Evolutionary conservation across 2,113 vertebrate species (phyloP), one percentile per base, ranked within the genome.

Genomic region (Ictidomys tridecemlineatus): DNA sequence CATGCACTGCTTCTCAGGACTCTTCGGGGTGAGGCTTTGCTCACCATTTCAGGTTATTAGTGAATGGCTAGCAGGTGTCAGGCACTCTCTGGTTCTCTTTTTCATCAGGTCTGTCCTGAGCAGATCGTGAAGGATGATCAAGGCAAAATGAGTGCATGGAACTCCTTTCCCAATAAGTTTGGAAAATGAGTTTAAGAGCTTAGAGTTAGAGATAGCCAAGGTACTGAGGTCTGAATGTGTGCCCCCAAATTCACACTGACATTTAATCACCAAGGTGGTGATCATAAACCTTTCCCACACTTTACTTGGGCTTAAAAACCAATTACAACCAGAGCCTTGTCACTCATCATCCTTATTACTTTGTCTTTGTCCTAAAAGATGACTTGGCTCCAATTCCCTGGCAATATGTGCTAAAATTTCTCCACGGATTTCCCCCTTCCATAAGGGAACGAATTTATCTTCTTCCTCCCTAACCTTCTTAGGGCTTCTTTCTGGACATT

Each of bases 351-450:
- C 30, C 16, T 83, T 48, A 16, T 63, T 86, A 85, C 51, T 24
- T 82, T n/a, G 0, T 85, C 76, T 94, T 51, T 89, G 28, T 58
- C 92, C 65, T 73, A 24, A 89, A 91, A 89, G 83, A 65, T 37
- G 76, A 51, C 39, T 45, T 28, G 32, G 48, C n/a, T 61, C 72
- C 51, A 94, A 22, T n/a, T 37, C 42, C 86, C 4, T 61, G 84
- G 32, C 18, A 53, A 13, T 5, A 26, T 20, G 32, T 61, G 24
- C 78, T 86, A 94, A 70, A 69, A 79, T 78, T 80, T 92, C 42
- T 76, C 48, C 53, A 85, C 18, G 83, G 79, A 91, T 74, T 61
- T 83, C 51, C 30, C 39, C 39, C 88, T 56, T 86, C 85, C 24
- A 72, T 63, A 85, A 79, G 24, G 53, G 85, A 96, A 83, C 14